Evolutionary conservation across 1,140 invertebrate genomes (phyloP), one percentile per base, ranked within the genome.

Genomic region (Drosophila busckii): DNA sequence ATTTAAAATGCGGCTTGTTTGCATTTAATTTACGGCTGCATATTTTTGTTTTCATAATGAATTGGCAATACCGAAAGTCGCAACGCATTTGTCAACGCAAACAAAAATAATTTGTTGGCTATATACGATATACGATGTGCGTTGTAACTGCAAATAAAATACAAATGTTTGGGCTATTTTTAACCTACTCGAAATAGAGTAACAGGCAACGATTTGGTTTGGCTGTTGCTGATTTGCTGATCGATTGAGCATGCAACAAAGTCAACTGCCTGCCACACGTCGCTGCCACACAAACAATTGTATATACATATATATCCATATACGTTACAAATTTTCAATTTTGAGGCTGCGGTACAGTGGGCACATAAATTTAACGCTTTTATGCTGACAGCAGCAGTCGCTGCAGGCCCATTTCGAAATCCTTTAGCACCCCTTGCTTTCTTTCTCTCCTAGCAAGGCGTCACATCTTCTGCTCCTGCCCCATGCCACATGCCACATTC

Each of bases 321-420:
- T 49, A 26, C 48, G 44, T 41, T 23, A 54, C 40, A 56, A 50
- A 54, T 55, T n/a, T 76, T 62, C 56, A 46, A 58, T 48, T 55
- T 49, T 52, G 53, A 56, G 7, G n/a, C 25, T 32, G 37, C 40
- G 32, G 17, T 58, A 40, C 32, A 56, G 48, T n/a, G n/a, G n/a
- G n/a, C n/a, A 69, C 75, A 70, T 78, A 78, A 78, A 78, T 80
- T 64, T 80, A 80, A 78, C 73, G 68, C 62, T 69, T 80, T 80
- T 80, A 80, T 80, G 73, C 55, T 54, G 46, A 41, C 59, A 41
- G 62, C 48, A 73, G 63, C 28, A 34, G 8, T n/a, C 28, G 29
- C 19, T 15, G 29, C 32, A 25, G 49, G 44, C 63, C 53, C 59
- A 60, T 53, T 54, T 54, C n/a, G 20, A 35, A 71, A 64, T 80